Conservation (phyloP, 1,140 invertebrate species). For the Lamellibrachia luymesi region DNA sequence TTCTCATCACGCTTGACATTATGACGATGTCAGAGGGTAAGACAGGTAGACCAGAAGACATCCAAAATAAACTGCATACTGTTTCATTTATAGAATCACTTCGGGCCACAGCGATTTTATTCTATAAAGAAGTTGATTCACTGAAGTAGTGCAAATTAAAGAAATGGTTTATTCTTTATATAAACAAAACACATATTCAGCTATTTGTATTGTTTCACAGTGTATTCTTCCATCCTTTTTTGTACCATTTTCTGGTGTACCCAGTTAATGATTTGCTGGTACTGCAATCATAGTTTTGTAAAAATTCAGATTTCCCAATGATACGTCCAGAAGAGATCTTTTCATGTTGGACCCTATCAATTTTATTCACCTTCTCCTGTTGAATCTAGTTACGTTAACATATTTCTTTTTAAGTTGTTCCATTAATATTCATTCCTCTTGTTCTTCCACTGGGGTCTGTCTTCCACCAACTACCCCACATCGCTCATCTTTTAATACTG, state of each 20-base stretch:
- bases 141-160: neutral
- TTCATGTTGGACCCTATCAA: neutral
- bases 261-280: neutral
- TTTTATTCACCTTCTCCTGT: neutral
- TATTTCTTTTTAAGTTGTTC: neutral
- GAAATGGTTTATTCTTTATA: neutral
- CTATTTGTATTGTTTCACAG: neutral
- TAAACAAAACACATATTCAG: neutral
- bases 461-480: neutral
- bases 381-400: neutral
- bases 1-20: neutral
- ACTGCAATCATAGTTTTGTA: neutral
- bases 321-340: neutral
- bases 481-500: neutral
- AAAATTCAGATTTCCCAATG: neutral
- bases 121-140: too few species aligned
- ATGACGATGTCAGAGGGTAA: neutral
- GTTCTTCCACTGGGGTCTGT: neutral
- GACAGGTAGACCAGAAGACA: neutral
- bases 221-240: neutral
- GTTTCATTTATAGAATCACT: neutral
- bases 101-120: too few species aligned
- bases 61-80: neutral
- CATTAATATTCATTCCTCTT: neutral
- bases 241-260: neutral